Evolutionary conservation across 2,797 vertebrate species (phyloP).

Genomic region (Hirundo rustica): DNA sequence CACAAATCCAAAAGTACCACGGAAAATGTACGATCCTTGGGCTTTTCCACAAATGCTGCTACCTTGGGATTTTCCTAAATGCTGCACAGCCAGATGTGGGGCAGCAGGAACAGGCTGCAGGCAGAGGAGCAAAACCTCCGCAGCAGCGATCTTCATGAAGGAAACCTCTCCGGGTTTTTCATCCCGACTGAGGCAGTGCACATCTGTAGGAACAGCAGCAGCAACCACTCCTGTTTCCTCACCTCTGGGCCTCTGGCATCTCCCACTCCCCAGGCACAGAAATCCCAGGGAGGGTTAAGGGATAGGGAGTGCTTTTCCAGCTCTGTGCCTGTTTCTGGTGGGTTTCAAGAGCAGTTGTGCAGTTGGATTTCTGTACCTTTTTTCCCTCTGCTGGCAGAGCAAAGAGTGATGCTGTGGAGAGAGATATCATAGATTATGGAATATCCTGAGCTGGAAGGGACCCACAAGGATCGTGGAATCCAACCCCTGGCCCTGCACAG

Average conservation of each 20-base stretch:
- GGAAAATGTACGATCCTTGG: not conserved
- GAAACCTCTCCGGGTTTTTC: not conserved
- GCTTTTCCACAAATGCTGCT: not conserved
- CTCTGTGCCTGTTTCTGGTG: not conserved
- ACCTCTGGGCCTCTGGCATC: not conserved
- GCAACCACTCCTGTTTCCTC: not conserved
- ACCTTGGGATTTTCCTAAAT: no score
- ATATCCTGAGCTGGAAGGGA: not conserved
- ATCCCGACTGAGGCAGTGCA: not conserved
- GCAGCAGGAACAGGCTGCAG: not conserved
- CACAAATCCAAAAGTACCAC: not conserved
- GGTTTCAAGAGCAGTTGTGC: not conserved
- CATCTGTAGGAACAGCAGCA: not conserved
- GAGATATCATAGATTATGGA: not conserved
- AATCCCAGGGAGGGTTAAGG: not conserved
- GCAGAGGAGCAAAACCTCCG: not conserved
- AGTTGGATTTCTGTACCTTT: not conserved
- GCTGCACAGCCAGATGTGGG: not conserved
- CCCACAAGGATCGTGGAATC: fast-evolving
- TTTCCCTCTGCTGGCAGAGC: not conserved
- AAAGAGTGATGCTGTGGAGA: not conserved
- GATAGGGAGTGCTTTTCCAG: not conserved
- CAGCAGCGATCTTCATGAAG: no score
- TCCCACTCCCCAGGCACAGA: fast-evolving
- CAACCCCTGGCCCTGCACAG: not conserved